These are phyloP conservation scores for Vidua chalybeata DNA, from an alignment of 2,113 vertebrate genomes.

Conservation along the genomic window DNA sequence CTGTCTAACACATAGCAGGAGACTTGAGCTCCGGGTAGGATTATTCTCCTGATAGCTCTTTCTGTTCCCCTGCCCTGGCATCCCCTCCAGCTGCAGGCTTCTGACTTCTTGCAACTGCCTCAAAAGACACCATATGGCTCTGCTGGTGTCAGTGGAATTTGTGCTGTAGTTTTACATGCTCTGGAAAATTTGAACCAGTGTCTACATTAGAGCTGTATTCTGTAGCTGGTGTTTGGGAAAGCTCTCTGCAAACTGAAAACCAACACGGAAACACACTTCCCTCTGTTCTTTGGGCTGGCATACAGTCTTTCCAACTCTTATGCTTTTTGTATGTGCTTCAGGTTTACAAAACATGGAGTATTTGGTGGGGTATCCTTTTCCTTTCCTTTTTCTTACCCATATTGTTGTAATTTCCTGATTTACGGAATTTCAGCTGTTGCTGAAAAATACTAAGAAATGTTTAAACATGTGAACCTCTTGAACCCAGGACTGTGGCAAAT, in stretches of 20 bases:
- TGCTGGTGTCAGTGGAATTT: background rate
- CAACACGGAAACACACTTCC: background rate
- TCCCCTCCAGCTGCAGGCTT: background rate
- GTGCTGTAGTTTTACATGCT: background rate
- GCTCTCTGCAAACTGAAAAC: background rate
- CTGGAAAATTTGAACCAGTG: background rate
- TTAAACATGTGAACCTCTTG: background rate
- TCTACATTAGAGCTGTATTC: background rate
- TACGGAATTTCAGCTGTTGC: background rate
- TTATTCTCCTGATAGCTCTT: background rate
- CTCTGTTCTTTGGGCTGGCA: background rate
- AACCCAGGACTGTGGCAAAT: background rate
- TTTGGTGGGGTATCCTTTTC: background rate
- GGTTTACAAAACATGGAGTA: fast-evolving
- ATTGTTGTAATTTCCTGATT: background rate
- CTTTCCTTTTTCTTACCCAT: background rate
- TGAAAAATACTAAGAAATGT: background rate
- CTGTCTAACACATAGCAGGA: background rate
- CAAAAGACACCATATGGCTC: background rate
- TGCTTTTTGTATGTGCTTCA: background rate
- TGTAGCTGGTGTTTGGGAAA: background rate
- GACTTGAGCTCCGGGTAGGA: fast-evolving
- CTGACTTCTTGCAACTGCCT: background rate
- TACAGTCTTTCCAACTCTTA: background rate
- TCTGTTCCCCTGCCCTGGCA: background rate